Evolutionary conservation across 1,140 invertebrate genomes (phyloP).

Genomic region (Phymorhynchus buccinoides): DNA sequence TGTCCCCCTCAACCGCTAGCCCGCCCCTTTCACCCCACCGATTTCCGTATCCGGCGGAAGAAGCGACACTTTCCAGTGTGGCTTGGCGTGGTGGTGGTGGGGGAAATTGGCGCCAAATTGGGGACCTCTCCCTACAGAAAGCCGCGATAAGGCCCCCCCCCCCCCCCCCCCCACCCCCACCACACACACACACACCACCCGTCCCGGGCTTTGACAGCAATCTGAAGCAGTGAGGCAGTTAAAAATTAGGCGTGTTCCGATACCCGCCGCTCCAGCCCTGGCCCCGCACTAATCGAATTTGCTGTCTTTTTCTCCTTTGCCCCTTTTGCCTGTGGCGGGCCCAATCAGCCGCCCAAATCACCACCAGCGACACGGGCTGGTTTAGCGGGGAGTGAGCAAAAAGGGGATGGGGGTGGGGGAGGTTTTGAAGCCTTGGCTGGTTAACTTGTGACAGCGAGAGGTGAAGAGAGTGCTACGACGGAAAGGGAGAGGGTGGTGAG

Average conservation of each 20-base stretch:
- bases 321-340: too few species aligned
- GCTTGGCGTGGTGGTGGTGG: too few species aligned
- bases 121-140: conserved; percentile 37
- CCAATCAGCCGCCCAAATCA: conserved; percentile 38
- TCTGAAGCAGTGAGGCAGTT: conserved; percentile 38
- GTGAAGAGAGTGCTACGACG: too few species aligned
- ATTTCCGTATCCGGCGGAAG: not conserved
- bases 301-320: conserved; percentile 9
- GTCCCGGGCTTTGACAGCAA: conserved; percentile 42
- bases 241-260: conserved; percentile 43
- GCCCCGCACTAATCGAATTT: conserved; percentile 31
- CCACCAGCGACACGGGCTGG: conserved; percentile 37
- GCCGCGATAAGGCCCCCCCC: conserved; percentile 29
- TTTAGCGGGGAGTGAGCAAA: conserved; percentile 34
- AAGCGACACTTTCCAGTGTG: conserved; percentile 38
- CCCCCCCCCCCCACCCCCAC: too few species aligned
- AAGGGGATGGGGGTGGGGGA: not conserved
- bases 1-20: not conserved
- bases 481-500: not conserved
- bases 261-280: conserved; percentile 26
- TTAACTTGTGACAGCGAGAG: not conserved
- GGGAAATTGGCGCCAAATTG: conserved; percentile 41
- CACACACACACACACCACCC: too few species aligned
- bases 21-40: not conserved
- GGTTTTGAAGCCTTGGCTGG: not conserved